A percentile compares a stretch with the other conserved stretches of the same genome.
Conservation (phyloP, 2,113 vertebrate species). For the Ciconia stormi region DNA sequence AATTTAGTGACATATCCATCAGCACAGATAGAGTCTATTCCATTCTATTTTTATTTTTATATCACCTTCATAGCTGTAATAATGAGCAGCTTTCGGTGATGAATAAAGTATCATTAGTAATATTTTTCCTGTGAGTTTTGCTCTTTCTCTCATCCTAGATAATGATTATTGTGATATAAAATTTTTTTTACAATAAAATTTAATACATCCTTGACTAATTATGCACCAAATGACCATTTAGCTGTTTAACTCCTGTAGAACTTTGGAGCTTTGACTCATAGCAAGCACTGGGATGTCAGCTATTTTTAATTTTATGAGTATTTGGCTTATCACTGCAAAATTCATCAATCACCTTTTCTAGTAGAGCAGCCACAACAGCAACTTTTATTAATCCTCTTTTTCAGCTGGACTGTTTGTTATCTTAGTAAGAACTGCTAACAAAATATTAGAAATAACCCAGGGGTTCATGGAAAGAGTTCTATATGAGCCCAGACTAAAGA, state of each 20-base stretch:
- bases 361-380: background rate
- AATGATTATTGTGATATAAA: background rate
- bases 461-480: background rate
- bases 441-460: background rate
- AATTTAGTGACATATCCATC: background rate
- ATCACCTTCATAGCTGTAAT: background rate
- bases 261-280: background rate
- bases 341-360: background rate
- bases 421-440: background rate
- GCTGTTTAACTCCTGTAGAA: background rate
- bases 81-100: background rate
- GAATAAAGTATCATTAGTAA: background rate
- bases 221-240: background rate
- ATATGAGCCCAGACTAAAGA: background rate
- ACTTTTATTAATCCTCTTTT: background rate
- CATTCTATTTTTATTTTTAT: conserved; percentile 17
- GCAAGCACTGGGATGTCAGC: background rate
- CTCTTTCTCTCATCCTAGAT: background rate
- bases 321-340: background rate
- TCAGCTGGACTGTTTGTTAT: background rate
- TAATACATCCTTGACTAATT: background rate
- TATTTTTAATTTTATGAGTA: background rate
- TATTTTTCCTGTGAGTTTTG: background rate
- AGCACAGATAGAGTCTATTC: background rate
- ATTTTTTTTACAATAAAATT: background rate